Conservation (phyloP, 2,113 vertebrate species). For the Chamaetylas fuelleborni region DNA sequence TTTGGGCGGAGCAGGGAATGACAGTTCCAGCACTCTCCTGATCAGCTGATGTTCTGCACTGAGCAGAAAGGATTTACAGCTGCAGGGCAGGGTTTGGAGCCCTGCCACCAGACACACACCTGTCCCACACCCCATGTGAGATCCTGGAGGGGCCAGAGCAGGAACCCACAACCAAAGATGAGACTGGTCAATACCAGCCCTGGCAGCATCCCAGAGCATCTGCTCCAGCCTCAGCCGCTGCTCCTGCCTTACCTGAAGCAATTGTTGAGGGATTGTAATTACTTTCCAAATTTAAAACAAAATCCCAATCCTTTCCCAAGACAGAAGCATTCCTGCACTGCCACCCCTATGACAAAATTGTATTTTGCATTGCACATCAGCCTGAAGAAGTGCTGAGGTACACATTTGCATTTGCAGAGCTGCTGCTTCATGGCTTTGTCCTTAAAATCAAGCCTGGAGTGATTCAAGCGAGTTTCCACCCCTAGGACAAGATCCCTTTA, state of each 20-base stretch:
- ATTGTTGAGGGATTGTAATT: not conserved
- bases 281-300: not conserved
- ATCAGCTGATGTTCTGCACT: not conserved
- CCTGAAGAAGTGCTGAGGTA: not conserved
- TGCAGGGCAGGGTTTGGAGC: not conserved
- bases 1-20: not conserved
- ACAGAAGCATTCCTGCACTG: not conserved
- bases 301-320: not conserved
- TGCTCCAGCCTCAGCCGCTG: not conserved
- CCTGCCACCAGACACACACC: accelerated
- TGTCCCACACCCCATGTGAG: accelerated
- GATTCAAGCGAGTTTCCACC: not conserved
- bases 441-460: not conserved
- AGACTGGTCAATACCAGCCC: not conserved
- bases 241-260: not conserved
- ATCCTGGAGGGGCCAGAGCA: not conserved
- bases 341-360: not conserved
- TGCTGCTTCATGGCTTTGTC: not conserved
- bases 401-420: not conserved
- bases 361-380: accelerated
- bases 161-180: not conserved
- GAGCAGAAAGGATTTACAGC: not conserved
- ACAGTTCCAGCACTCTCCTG: not conserved
- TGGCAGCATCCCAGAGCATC: not conserved
- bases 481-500: not conserved